A percentile compares a stretch with the other conserved stretches of the same genome.
Evolutionary conservation across 2,113 vertebrate genomes (phyloP).

Genomic region (Cyanocitta stelleri): DNA sequence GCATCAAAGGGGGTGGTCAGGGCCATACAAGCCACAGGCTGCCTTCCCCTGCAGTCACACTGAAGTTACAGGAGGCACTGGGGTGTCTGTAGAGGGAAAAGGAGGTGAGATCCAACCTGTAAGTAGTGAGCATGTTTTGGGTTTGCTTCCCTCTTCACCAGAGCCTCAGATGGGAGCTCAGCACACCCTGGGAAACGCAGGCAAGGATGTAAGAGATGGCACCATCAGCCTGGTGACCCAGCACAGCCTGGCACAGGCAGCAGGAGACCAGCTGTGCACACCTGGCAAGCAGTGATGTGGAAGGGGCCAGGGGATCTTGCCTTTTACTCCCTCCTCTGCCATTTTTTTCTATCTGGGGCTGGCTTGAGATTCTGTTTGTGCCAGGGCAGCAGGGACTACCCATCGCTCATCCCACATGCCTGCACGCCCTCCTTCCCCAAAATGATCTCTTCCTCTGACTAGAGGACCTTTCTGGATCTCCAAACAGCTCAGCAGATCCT

Average conservation of each 20-base stretch:
- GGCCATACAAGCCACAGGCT: neutral
- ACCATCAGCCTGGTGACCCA: neutral
- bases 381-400: neutral
- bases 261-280: neutral
- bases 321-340: neutral
- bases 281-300: fast-evolving
- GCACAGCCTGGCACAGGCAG: neutral
- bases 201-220: neutral
- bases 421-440: neutral
- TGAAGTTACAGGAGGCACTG: neutral
- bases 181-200: neutral
- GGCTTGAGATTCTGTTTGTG: neutral
- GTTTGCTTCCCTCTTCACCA: neutral
- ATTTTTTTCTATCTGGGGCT: neutral
- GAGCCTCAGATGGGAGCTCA: neutral
- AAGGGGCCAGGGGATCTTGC: neutral
- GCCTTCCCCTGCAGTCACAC: neutral
- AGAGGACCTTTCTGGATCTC: conserved; percentile 4
- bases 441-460: neutral
- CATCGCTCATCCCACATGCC: neutral
- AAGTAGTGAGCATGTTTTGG: neutral
- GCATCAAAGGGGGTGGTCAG: neutral
- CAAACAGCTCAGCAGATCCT: conserved; percentile 37
- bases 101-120: neutral
- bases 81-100: neutral